Conservation (phyloP, 1,140 invertebrate genomes). For the Drosophila auraria region DNA sequence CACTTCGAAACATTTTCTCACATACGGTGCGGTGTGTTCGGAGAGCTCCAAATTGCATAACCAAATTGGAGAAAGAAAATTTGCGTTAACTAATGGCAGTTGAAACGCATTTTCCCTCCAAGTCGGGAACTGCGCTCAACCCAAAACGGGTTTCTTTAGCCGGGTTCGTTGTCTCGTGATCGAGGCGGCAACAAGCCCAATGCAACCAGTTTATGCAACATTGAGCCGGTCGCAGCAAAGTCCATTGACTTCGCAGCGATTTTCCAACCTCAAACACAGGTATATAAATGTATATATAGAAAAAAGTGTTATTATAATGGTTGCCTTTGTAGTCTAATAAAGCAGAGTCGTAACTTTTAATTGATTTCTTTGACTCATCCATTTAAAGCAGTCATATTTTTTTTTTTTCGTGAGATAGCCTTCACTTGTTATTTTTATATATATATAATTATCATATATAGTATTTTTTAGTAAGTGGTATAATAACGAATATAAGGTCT, state of each 20-base stretch:
- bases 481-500: too few relatives aligned
- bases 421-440: not conserved
- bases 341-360: constrained; percentile 2
- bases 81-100: constrained; percentile 19
- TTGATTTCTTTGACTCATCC: constrained; percentile 30
- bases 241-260: constrained; percentile 57
- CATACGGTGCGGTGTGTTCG: constrained; percentile 35
- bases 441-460: not conserved
- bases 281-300: not conserved
- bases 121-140: not conserved
- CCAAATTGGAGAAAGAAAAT: constrained; percentile 47
- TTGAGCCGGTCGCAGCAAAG: constrained; percentile 51
- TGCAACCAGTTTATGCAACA: constrained; percentile 73
- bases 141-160: constrained; percentile 41
- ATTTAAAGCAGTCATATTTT: not conserved
- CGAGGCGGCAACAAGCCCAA: constrained; percentile 5
- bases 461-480: not conserved
- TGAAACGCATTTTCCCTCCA: constrained; percentile 23
- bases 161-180: constrained; percentile 62
- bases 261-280: constrained; percentile 22
- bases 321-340: constrained; percentile 11
- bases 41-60: constrained; percentile 58
- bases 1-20: constrained; percentile 68
- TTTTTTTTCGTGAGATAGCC: not conserved
- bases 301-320: not conserved